phyloP scores from a whole-genome alignment of 2,113 vertebrate genomes.

The Megaleporinus macrocephalus region DNA sequence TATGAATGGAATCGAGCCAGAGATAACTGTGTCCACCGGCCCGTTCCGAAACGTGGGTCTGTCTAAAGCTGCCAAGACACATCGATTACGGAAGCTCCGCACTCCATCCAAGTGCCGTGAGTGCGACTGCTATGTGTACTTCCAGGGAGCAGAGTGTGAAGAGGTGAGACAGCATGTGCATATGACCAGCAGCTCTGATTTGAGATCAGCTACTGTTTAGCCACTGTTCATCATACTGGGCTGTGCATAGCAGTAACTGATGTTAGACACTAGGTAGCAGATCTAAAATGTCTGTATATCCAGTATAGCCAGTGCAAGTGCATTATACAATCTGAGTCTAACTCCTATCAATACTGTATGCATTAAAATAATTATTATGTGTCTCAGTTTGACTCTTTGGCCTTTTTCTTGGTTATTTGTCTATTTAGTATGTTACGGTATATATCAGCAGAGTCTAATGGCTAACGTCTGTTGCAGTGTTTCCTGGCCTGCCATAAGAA shows the following conservation, averaged over 20 bases:
- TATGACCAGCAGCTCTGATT: background rate
- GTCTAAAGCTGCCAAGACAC: constrained; percentile 92
- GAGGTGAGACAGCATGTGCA: constrained; percentile 77
- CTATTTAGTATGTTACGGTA: too few relatives aligned
- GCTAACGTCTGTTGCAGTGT: constrained; percentile 77
- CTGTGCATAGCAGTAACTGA: background rate
- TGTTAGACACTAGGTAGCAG: too few relatives aligned
- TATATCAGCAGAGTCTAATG: too few relatives aligned
- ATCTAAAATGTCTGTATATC: too few relatives aligned
- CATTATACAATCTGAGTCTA: too few relatives aligned
- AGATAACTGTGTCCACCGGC: constrained; percentile 77
- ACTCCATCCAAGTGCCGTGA: constrained; percentile 92
- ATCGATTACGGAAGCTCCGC: constrained; percentile 89
- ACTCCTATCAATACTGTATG: too few relatives aligned
- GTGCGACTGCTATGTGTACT: constrained; percentile 97
- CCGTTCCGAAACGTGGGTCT: constrained; percentile 90
- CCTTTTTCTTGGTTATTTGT: too few relatives aligned
- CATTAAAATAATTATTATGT: too few relatives aligned
- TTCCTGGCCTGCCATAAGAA: constrained; percentile 96
- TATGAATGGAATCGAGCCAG: constrained; percentile 83
- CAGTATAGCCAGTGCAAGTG: too few relatives aligned
- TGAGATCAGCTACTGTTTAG: background rate
- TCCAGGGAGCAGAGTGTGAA: constrained; percentile 96
- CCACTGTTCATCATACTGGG: background rate
- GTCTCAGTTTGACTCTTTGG: too few relatives aligned